Evolutionary conservation across 1,140 invertebrate species (phyloP).

Genomic region (Zaprionus taronus): DNA sequence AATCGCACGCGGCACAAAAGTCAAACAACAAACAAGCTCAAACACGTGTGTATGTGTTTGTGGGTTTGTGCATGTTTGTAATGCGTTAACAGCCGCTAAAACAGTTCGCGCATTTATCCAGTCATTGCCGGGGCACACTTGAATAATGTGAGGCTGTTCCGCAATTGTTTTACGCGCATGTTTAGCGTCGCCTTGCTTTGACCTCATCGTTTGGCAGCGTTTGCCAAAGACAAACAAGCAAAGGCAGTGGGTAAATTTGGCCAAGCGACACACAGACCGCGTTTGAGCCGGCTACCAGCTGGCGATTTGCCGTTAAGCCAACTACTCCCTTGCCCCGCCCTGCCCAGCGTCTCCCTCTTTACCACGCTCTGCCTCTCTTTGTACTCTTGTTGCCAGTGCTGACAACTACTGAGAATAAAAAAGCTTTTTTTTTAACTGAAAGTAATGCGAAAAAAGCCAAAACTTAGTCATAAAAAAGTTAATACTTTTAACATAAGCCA

Average conservation of each 20-base stretch:
- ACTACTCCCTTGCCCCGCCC: background rate
- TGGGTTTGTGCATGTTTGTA: slow-evolving; percentile 3
- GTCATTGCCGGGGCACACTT: slow-evolving; percentile 30
- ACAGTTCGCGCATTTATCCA: slow-evolving; percentile 22
- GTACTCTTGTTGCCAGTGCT: background rate
- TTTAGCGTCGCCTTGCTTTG: slow-evolving; percentile 42
- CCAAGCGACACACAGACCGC: slow-evolving; percentile 33
- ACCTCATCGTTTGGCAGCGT: slow-evolving; percentile 47
- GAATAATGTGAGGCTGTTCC: slow-evolving; percentile 69
- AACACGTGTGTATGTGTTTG: background rate
- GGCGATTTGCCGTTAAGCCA: background rate
- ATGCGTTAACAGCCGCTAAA: slow-evolving; percentile 30
- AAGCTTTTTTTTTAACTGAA: too few species aligned
- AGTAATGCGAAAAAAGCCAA: too few species aligned
- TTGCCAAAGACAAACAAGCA: slow-evolving; percentile 43
- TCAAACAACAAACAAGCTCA: background rate
- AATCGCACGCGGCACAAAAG: slow-evolving; percentile 11
- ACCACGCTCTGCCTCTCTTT: background rate
- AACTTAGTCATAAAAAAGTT: too few species aligned
- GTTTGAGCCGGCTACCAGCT: slow-evolving; percentile 38
- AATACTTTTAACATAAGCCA: too few species aligned
- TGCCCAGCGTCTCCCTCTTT: background rate
- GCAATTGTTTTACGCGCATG: slow-evolving; percentile 68
- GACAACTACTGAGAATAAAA: too few species aligned
- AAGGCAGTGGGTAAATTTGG: slow-evolving; percentile 35